Conservation (phyloP, 2,797 vertebrate species). For the Esox masquinongy region DNA sequence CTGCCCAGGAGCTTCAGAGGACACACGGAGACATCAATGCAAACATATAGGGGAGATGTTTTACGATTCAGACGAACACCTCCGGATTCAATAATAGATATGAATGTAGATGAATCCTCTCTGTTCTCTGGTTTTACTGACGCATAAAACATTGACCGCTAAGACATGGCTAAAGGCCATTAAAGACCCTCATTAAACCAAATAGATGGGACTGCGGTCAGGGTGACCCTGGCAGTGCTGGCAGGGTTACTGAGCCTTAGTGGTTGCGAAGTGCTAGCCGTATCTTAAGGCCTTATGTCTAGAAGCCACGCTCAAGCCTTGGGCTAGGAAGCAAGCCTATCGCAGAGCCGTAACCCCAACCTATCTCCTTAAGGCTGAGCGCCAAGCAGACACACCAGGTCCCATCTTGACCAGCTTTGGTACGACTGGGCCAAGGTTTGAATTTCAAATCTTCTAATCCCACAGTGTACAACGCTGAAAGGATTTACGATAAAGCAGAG, state of each 20-base stretch:
- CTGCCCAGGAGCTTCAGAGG: not conserved
- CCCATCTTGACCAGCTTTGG: too few relatives aligned
- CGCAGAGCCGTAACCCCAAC: too few relatives aligned
- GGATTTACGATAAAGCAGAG: not conserved
- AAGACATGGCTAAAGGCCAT: not conserved
- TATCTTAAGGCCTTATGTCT: not conserved
- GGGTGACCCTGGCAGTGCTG: not conserved
- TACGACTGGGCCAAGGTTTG: too few relatives aligned
- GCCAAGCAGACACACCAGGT: too few relatives aligned
- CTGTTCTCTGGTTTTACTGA: not conserved
- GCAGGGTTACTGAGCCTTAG: not conserved
- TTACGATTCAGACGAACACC: conserved; percentile 1
- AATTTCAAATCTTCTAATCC: too few relatives aligned
- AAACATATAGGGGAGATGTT: not conserved
- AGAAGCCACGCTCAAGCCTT: not conserved
- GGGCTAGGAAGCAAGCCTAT: not conserved
- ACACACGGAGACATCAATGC: not conserved
- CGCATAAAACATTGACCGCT: conserved; percentile 1
- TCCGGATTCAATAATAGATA: conserved; percentile 12
- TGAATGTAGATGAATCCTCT: conserved; percentile 1
- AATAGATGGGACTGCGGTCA: not conserved
- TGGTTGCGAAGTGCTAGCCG: not conserved
- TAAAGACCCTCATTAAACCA: not conserved
- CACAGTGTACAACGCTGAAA: too few relatives aligned
- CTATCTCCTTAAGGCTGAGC: too few relatives aligned